Base-by-base conservation (phyloP, 2,888 invertebrate genomes). In the Micropterix aruncella region DNA sequence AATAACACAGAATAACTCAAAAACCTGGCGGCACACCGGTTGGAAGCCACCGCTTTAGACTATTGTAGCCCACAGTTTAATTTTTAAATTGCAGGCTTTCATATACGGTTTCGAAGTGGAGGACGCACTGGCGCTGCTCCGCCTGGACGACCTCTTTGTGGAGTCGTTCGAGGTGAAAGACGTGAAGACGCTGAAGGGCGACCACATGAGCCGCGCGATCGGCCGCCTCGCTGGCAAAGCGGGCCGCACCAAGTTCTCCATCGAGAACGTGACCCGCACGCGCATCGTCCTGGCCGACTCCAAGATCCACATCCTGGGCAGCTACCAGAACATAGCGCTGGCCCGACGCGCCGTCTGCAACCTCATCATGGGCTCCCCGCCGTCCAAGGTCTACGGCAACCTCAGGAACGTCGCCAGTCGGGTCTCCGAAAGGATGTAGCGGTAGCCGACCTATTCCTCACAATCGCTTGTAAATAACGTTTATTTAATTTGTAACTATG, bases 191-290 rank as follows among this genome's bases (percentile, higher is more conserved):
- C 63, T 97, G 41, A 86, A 89, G 60, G 96, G 97, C 2, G 96
- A 97, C 61, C 96, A 99, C 61, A 74, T 94, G 53, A 86, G 93
- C 15, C 74, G 99, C 57, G 97, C 97, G 0, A 89, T 99, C 52
- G 99, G 95, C n/a, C 76, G 99, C 46, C 70, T 99, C 37, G 99
- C 99, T 2, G 99, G 99, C 1, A 96, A 97, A 70, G 91, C 92
- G 16, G 96, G 96, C 17, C 77, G 92, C 48, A 99, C 96, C 1
- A 97, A 96, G 62, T 95, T 89, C 59, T 95, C 96, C 0, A 97
- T 99, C 55, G 99, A 99, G 70, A 99, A 99, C 65, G 92, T 90
- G 0, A 99, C 97, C 0, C 96, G 95, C 70, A 97, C 97, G 0
- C 80, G 99, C 60, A 95, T 99, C 58, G 92, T 99, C 17, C 69